These are phyloP conservation scores for Paracanthobrama guichenoti DNA, from an alignment of 2,113 vertebrate species.

Conservation along the genomic window DNA sequence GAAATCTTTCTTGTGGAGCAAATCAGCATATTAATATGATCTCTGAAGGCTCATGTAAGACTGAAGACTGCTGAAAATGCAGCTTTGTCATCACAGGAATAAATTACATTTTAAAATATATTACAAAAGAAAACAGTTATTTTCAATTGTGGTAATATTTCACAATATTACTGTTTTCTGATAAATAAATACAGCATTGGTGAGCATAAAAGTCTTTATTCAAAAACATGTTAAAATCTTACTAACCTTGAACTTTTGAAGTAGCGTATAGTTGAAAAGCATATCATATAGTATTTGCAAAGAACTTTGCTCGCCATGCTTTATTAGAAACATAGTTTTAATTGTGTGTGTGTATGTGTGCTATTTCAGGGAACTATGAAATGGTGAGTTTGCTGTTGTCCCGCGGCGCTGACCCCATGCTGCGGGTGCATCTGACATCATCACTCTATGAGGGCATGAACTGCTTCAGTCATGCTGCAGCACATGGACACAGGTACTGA, in stretches of 20 bases:
- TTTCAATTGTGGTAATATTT: neutral
- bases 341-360: conserved; percentile 3
- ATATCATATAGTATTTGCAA: too few species aligned
- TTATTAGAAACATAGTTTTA: neutral
- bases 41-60: neutral
- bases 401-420: conserved; percentile 86
- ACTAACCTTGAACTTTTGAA: neutral
- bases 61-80: too few species aligned
- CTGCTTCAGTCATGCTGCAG: conserved; percentile 93
- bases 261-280: neutral
- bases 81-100: neutral
- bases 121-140: neutral
- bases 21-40: neutral
- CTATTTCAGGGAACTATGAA: conserved; percentile 85
- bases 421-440: conserved; percentile 84
- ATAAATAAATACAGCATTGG: neutral
- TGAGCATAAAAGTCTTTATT: too few species aligned
- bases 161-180: neutral
- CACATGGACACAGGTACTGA: conserved; percentile 90
- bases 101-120: neutral
- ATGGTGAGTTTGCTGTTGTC: conserved; percentile 86
- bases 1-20: neutral
- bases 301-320: too few species aligned
- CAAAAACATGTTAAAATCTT: too few species aligned
- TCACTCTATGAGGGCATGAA: conserved; percentile 90